Percentiles rank a stretch among this genome's conserved stretches.
Conservation (phyloP, 2,797 vertebrate genomes). For the Schizothorax lantsangensis region DNA sequence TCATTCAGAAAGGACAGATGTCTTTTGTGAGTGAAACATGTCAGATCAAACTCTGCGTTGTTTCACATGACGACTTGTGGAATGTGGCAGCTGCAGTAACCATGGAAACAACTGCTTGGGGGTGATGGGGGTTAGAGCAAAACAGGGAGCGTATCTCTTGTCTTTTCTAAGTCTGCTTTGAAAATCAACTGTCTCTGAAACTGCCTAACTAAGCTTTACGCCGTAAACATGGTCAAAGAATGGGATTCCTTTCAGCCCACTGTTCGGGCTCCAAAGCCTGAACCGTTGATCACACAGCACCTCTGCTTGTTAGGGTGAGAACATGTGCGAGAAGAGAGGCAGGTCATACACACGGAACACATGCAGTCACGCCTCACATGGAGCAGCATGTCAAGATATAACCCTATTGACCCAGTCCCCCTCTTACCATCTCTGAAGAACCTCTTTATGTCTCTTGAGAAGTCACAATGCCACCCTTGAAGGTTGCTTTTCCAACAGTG, state of each 20-base stretch:
- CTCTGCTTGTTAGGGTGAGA: background rate
- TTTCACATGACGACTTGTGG: background rate
- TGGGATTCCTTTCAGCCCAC: background rate
- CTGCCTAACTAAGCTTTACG: background rate
- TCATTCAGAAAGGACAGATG: conserved; percentile 5
- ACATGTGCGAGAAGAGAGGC: background rate
- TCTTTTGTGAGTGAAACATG: conserved; percentile 32
- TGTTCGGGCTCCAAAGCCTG: background rate
- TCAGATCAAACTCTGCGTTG: conserved; percentile 35
- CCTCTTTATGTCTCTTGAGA: background rate
- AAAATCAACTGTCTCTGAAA: conserved; percentile 21
- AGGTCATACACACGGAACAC: conserved; percentile 2
- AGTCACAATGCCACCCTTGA: background rate
- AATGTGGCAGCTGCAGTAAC: conserved; percentile 37
- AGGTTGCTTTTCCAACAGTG: background rate
- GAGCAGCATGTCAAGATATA: background rate
- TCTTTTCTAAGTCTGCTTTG: conserved; percentile 22
- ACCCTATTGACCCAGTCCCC: background rate
- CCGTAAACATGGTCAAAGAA: conserved; percentile 21
- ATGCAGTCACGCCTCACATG: background rate
- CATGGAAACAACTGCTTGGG: conserved; percentile 49
- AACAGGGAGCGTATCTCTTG: conserved; percentile 6
- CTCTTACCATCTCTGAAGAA: background rate
- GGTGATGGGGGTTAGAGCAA: conserved; percentile 37
- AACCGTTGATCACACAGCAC: background rate